Conservation (phyloP, 92 coral and sea anemone species). For the Parazoanthus atlanticus region DNA sequence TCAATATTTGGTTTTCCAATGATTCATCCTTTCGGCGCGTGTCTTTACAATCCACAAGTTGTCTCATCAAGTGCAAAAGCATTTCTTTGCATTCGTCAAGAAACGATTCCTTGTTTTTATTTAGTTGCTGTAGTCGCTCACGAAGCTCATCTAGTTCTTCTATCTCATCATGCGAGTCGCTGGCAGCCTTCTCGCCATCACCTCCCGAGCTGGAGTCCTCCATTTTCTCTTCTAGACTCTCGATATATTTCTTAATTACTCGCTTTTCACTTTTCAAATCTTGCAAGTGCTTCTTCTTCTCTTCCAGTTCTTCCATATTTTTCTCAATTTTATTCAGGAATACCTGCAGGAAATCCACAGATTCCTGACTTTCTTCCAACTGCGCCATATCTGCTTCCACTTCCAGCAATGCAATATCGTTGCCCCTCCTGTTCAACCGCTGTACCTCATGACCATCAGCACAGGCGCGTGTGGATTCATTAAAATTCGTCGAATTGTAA, state of each 20-base stretch:
- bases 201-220: conserved; percentile 10
- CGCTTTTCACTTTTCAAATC: conserved; percentile 42
- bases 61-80: conserved; percentile 13
- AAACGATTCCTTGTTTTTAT: conserved; percentile 17
- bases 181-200: not conserved
- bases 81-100: conserved; percentile 32
- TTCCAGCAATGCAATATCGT: not conserved
- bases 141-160: conserved; percentile 36
- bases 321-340: conserved; percentile 17
- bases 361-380: not conserved
- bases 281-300: conserved; percentile 33
- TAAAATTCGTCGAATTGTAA: no score
- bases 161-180: not conserved
- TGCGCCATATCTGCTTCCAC: not conserved
- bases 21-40: not conserved
- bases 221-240: conserved; percentile 33
- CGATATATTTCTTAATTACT: conserved; percentile 36
- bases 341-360: not conserved
- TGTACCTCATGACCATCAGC: not conserved
- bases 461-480: not conserved
- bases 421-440: not conserved
- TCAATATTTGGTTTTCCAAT: not conserved
- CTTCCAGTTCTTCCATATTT: conserved; percentile 28
- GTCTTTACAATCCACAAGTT: conserved; percentile 25
- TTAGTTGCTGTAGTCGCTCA: conserved; percentile 25